A percentile compares a stretch with the other conserved stretches of the same genome.
Evolutionary conservation across 2,113 vertebrate species (phyloP).

Genomic region (Sinocyclocheilus anshuiensis): DNA sequence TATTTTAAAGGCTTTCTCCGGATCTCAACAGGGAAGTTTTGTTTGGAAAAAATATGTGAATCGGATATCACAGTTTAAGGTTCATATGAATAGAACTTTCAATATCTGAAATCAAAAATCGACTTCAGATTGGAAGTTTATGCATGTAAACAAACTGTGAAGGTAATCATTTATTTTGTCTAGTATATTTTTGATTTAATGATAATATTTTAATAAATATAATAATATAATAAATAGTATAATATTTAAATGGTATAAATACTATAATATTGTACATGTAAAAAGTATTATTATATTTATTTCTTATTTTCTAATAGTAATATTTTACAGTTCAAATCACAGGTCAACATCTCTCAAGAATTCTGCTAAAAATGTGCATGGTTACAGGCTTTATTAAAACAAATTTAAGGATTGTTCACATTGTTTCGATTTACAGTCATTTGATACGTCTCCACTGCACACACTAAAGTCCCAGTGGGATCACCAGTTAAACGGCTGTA

Average conservation of each 20-base stretch:
- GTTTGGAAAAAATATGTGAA: neutral
- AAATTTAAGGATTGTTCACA: conserved; percentile 35
- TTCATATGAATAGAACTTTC: neutral
- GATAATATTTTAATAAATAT: neutral
- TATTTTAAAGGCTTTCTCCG: too few relatives aligned
- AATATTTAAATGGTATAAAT: neutral
- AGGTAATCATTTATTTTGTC: neutral
- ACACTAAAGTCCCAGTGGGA: conserved; percentile 17
- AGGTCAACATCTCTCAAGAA: neutral
- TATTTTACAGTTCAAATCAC: too few relatives aligned
- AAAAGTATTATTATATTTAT: neutral
- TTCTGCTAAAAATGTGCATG: conserved; percentile 13
- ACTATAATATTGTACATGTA: neutral
- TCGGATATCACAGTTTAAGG: neutral
- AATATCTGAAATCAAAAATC: neutral
- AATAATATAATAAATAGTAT: neutral
- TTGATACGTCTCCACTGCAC: conserved; percentile 35
- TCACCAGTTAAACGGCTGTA: conserved; percentile 15
- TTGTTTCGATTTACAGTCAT: conserved; percentile 34
- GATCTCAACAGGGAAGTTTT: neutral
- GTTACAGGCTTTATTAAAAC: conserved; percentile 41
- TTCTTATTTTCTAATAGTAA: neutral
- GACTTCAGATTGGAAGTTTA: neutral
- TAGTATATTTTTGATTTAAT: neutral
- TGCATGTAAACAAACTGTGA: neutral